These are phyloP conservation scores for Saguinus midas DNA, from an alignment of 2,113 vertebrate species.

Conservation along the genomic window DNA sequence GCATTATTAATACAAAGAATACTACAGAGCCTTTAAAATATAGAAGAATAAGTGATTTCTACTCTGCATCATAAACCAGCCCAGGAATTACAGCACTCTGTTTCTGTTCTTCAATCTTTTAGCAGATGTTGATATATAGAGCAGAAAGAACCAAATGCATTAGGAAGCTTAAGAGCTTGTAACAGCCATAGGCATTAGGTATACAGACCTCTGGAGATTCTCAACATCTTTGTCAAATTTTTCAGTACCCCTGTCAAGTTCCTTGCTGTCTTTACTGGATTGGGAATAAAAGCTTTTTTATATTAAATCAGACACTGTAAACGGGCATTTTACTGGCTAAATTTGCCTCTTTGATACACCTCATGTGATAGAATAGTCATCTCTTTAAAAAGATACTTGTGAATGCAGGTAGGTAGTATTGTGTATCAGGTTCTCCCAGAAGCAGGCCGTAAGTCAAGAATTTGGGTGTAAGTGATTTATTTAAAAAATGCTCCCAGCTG, in stretches of 20 bases:
- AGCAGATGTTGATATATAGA: background rate
- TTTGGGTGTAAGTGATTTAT: background rate
- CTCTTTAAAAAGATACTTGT: background rate
- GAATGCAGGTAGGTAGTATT: background rate
- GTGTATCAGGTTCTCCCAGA: background rate
- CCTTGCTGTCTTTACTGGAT: background rate
- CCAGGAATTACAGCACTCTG: background rate
- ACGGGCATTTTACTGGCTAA: background rate
- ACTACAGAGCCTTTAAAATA: background rate
- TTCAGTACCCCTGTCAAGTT: background rate
- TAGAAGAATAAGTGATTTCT: background rate
- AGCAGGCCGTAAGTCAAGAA: background rate
- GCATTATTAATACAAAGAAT: background rate
- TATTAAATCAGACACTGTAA: slow-evolving; percentile 20
- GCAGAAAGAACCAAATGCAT: slow-evolving; percentile 29
- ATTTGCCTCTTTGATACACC: background rate
- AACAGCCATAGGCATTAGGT: background rate
- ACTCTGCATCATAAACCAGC: slow-evolving; percentile 36
- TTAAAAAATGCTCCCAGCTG: background rate
- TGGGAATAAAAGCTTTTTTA: background rate
- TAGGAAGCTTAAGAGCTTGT: background rate
- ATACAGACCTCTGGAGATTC: background rate
- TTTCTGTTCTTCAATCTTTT: slow-evolving; percentile 7
- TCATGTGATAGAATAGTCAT: background rate
- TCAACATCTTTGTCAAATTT: background rate